A percentile compares a stretch with the other conserved stretches of the same genome.
Conservation (phyloP, 2,888 invertebrate genomes). For the Mellilla xanthometata region DNA sequence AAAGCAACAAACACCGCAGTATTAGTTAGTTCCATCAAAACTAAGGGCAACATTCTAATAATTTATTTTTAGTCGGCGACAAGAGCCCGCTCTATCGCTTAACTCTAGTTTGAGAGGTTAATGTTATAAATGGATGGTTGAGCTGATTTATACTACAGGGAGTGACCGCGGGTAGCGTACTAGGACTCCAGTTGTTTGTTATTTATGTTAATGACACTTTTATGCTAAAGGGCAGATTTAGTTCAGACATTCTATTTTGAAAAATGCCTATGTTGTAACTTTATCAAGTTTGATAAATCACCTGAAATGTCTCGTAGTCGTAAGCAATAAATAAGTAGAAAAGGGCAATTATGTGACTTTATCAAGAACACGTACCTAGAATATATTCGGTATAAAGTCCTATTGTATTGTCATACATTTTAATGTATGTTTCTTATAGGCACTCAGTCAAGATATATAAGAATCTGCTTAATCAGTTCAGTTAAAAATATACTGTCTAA, state of each 20-base stretch:
- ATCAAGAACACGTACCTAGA: slow-evolving; percentile 1
- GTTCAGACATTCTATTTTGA: not conserved
- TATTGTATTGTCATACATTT: slow-evolving; percentile 15
- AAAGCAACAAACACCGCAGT: not conserved
- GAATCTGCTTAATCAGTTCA: too few species aligned
- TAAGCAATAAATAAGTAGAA: not conserved
- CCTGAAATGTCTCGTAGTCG: not conserved
- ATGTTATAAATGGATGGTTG: slow-evolving; percentile 9
- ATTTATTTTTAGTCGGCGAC: slow-evolving; percentile 31
- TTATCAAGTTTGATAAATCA: too few species aligned
- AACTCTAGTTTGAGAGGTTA: slow-evolving; percentile 14
- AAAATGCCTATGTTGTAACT: too few species aligned
- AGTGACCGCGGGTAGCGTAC: slow-evolving; percentile 1
- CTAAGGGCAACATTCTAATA: slow-evolving; percentile 21
- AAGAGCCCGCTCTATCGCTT: slow-evolving; percentile 15
- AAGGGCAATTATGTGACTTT: not conserved
- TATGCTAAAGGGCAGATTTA: not conserved
- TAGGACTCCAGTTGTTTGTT: not conserved
- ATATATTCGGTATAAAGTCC: not conserved
- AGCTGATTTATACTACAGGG: slow-evolving; percentile 2
- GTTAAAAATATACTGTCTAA: too few species aligned
- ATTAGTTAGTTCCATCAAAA: slow-evolving; percentile 1
- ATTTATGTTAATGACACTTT: not conserved
- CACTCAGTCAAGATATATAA: too few species aligned
- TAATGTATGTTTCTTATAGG: too few species aligned